Evolutionary conservation across 2,888 invertebrate genomes (phyloP).

Genomic region (Tenodera sinensis): DNA sequence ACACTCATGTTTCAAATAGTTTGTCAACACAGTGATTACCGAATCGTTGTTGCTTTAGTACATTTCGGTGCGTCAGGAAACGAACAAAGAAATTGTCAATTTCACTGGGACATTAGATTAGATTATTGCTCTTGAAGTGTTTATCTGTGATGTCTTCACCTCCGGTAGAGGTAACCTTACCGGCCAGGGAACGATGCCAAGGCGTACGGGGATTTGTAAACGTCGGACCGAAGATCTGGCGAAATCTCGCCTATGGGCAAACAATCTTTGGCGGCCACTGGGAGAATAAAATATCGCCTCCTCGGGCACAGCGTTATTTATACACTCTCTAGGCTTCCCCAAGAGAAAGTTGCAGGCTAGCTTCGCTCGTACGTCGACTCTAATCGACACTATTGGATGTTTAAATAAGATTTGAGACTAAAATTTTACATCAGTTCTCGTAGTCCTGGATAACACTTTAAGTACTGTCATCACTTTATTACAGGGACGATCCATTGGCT

Average conservation of each 20-base stretch:
- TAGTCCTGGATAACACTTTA: too few species aligned
- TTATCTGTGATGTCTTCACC: not conserved
- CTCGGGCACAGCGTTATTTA: not conserved
- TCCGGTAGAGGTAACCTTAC: not conserved
- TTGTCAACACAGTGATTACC: too few species aligned
- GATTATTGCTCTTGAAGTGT: not conserved
- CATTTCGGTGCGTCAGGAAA: not conserved
- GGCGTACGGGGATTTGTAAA: not conserved
- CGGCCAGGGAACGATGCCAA: not conserved
- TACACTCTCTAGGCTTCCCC: not conserved
- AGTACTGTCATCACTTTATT: too few species aligned
- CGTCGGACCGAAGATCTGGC: not conserved
- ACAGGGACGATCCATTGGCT: too few species aligned
- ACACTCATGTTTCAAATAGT: too few species aligned
- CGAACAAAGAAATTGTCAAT: not conserved
- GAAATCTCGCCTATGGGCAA: not conserved
- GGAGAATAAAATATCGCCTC: not conserved
- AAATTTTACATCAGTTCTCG: too few species aligned
- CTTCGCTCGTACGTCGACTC: too few species aligned
- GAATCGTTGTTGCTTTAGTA: not conserved
- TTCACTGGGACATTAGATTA: not conserved
- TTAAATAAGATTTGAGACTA: too few species aligned
- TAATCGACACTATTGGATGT: not conserved
- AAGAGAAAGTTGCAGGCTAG: not conserved
- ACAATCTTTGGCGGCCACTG: not conserved